These are phyloP conservation scores for Eurypyga helias DNA, from an alignment of 2,113 vertebrate species.

Conservation along the genomic window DNA sequence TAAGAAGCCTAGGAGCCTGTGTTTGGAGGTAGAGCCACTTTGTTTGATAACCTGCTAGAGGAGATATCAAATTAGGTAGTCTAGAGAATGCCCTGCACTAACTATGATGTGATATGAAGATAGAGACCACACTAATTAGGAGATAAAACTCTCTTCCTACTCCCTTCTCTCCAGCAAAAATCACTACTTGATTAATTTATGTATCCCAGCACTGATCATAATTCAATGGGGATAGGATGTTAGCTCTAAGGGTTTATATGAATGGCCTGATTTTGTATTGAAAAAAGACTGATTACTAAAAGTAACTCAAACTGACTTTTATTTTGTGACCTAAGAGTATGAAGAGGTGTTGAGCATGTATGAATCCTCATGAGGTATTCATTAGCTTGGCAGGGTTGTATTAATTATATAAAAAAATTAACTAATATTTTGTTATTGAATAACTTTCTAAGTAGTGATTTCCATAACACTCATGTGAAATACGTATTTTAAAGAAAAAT, in stretches of 20 bases:
- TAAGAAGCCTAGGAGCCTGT: background rate
- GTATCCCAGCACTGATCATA: background rate
- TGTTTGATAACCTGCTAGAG: background rate
- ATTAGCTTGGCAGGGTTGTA: background rate
- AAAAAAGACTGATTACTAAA: background rate
- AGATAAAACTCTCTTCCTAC: background rate
- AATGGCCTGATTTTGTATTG: background rate
- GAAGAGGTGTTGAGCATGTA: background rate
- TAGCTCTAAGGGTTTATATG: background rate
- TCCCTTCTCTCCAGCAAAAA: background rate
- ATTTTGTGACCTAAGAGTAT: background rate
- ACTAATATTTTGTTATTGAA: background rate
- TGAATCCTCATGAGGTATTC: background rate
- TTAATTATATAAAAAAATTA: background rate
- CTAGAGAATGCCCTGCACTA: background rate
- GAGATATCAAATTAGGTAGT: background rate
- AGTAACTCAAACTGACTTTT: background rate
- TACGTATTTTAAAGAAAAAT: background rate
- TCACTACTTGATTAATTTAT: background rate
- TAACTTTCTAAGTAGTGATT: background rate
- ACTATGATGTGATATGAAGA: background rate
- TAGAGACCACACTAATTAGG: background rate
- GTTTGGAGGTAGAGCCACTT: background rate
- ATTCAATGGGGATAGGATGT: background rate
- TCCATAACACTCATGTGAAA: background rate